Base-by-base conservation (phyloP, 2,888 invertebrate genomes). In the Patella ulyssiponensis region DNA sequence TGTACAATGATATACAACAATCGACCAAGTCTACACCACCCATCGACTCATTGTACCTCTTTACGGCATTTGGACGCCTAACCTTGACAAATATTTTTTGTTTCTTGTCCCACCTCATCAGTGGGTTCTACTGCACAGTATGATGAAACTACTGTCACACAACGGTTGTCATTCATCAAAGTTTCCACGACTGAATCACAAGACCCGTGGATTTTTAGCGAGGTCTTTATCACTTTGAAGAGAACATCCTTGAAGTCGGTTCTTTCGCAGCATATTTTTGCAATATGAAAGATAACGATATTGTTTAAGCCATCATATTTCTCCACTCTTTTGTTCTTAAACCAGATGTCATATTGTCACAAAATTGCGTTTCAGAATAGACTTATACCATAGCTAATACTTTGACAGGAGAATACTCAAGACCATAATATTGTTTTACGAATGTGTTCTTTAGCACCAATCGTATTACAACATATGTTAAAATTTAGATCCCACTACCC, bases 11-110 rank as follows among this genome's bases (percentile, higher is more conserved):
- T 17, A 74, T 71, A 70, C 51, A 77, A 15, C 56, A 64, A 71
- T 74, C 74, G 9, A 69, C 23, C 15, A 77, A 70, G 70, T 77
- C 74, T 9, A 77, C 33, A 15, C 77, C 77, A 15, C 77, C 73
- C 77, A 77, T 74, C 51, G 56, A 56, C 17, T 15, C 17, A 17
- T 54, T 54, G 64, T 20, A 20, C 64, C 12, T 20, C 11, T 20
- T 20, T 20, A 64, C 23, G 64, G n/a, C n/a, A 20, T 11, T n/a
- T 11, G n/a, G 20, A 9, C 64, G n/a, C 9, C n/a, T 58, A n/a
- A 77, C 77, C 11, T 69, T 44, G 7, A n/a, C 27, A 17, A 69
- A 54, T 33, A 27, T 33, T 27, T 56, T 74, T 54, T 74, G 33
- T 11, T 64, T 33, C 23, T 73, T 77, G 69, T 77, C 77, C 33